Base-by-base conservation (phyloP, 2,797 vertebrate species). In the Lophotriccus pileatus region DNA sequence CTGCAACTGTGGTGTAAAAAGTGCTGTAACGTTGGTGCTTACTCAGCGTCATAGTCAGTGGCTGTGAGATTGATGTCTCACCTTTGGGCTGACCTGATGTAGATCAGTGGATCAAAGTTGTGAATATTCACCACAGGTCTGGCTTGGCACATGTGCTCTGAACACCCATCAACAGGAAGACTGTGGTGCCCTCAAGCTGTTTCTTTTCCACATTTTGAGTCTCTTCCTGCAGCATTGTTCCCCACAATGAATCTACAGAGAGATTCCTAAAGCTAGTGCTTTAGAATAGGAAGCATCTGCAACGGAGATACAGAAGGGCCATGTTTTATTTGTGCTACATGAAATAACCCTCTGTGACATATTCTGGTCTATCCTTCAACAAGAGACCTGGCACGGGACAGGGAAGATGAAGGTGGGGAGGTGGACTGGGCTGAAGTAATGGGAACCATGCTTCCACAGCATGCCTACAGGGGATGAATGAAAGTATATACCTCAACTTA, bases 401-500 rank as follows among this genome's bases (percentile, higher is more conserved):
- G 56, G 56, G 87, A 93, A 89, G 56, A 36, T 19, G 50, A 46
- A 77, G 21, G 18, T 72, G 79, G 50, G 16, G 60, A 96, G 86
- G 37, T 79, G 62, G 58, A 70, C 50, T 50, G 41, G 74, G 50
- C 78, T 95, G 56, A 88, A 70, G 59, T 94, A 94, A 95, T 64
- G 34, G 76, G 78, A 96, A 74, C 55, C 1, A 4, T 88, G 81
- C 75, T 96, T 93, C 84, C 30, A 73, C 53, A 93, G 52, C 44
- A 43, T 27, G 46, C 62, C 80, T 94, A 68, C 87, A 89, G 70
- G n/a, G 32, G 89, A 84, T 7, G 30, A 95, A 95, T 81, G 72
- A 97, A 97, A 97, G 77, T 73, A 93, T 94, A 92, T 67, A 70
- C 23, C 77, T 67, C 19, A 72, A 43, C 15, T 37, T 88, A 63